These are phyloP conservation scores for Dascillus cervinus DNA, from an alignment of 2,888 invertebrate species.

Conservation along the genomic window DNA sequence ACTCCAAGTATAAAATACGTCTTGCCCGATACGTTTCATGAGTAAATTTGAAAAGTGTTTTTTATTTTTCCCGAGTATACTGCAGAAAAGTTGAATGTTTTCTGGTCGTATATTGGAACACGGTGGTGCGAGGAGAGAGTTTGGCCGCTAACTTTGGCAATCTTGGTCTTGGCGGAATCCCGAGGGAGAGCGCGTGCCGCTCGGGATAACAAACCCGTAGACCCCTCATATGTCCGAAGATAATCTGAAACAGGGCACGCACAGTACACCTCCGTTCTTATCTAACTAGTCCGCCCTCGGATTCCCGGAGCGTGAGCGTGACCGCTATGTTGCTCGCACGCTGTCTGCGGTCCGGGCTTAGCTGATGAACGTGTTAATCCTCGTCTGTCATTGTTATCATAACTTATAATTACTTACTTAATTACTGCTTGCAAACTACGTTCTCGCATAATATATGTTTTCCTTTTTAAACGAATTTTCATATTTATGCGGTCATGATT, in stretches of 20 bases:
- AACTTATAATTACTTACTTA: slow-evolving; percentile 12
- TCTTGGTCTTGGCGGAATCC: slow-evolving; percentile 23
- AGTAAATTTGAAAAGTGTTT: neutral
- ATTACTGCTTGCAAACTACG: slow-evolving; percentile 9
- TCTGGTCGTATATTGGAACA: slow-evolving; percentile 23
- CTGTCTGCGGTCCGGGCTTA: slow-evolving; percentile 12
- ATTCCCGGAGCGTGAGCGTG: slow-evolving; percentile 15
- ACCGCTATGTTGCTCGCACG: slow-evolving; percentile 16
- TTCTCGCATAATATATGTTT: no score
- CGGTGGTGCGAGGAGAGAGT: slow-evolving; percentile 19
- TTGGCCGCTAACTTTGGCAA: slow-evolving; percentile 28
- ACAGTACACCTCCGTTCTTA: slow-evolving; percentile 20
- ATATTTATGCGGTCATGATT: no score
- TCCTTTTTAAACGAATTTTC: no score
- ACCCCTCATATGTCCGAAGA: slow-evolving; percentile 31
- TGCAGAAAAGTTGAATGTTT: slow-evolving; percentile 24
- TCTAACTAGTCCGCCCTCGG: slow-evolving; percentile 15
- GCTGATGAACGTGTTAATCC: slow-evolving; percentile 17
- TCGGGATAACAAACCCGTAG: slow-evolving; percentile 30
- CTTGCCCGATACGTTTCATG: no score
- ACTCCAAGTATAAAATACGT: neutral
- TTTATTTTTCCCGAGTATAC: slow-evolving; percentile 11
- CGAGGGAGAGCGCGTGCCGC: slow-evolving; percentile 23
- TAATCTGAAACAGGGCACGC: slow-evolving; percentile 30
- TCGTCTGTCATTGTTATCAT: slow-evolving; percentile 11